Conservation (phyloP, 2,113 vertebrate species). For the Synodontis membranacea region DNA sequence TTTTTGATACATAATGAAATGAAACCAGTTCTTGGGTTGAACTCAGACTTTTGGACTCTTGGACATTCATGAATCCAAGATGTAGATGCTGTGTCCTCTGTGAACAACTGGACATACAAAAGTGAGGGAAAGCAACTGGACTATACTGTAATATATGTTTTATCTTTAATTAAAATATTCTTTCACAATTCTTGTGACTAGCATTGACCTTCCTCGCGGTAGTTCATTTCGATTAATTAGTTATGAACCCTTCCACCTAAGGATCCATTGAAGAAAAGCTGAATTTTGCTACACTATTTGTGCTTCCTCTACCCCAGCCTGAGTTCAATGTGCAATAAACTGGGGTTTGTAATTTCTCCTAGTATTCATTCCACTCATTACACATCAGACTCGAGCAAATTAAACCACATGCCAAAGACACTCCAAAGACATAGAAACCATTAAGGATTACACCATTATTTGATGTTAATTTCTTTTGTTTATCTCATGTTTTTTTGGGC, state of each 20-base stretch:
- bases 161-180: conserved; percentile 13
- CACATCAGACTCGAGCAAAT: too few species aligned
- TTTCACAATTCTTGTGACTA: background rate
- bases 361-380: background rate
- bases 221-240: conserved; percentile 47
- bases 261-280: background rate
- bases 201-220: conserved; percentile 24
- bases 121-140: background rate
- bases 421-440: background rate
- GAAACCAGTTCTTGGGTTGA: background rate
- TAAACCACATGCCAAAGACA: too few species aligned
- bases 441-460: too few species aligned
- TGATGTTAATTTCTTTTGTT: background rate
- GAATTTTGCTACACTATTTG: background rate
- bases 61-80: background rate
- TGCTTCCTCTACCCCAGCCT: background rate
- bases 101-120: background rate
- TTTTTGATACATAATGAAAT: background rate
- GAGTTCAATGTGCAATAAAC: background rate
- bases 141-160: background rate
- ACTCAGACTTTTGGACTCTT: background rate
- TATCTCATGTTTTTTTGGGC: background rate
- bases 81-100: background rate
- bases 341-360: background rate
- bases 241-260: conserved; percentile 22